Base-by-base conservation (phyloP, 2,888 invertebrate genomes). In the Temnothorax ravouxi region DNA sequence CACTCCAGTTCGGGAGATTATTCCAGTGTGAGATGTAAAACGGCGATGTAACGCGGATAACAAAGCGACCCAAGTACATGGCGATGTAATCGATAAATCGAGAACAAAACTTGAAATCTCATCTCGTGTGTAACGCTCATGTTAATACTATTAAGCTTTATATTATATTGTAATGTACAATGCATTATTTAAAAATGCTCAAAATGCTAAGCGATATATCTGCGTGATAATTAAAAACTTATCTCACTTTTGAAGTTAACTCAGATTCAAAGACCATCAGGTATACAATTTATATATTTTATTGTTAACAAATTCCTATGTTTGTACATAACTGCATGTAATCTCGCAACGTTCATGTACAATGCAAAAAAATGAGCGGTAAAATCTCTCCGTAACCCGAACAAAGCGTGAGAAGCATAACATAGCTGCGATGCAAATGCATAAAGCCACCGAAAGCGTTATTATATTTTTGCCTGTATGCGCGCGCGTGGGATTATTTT, bases 391-490 rank as follows among this genome's bases (percentile, higher is more conserved):
- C 18, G 52, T 64, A 38, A 50, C 38, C 21, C 38, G 79, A 72
- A 72, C 79, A 72, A 59, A 72, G 72, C 72, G 74, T 80, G 79
- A 80, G 72, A 80, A 80, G 72, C 72, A 50, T 66, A 72, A 52
- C 66, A 59, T 56, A 44, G 47, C 18, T 50, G 71, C 77, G 21
- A 71, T 59, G 47, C 59, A 56, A 79, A 80, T 59, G 79, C 47
- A 72, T 80, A 59, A 61, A 80, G 72, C 72, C 59, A 72, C 79
- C 79, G 47, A 80, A 72, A 80, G 79, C 79, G 79, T 80, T 61
- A 80, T 72, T 80, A 80, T 72, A 41, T 25, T 29, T 80, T 59
- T 34, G 44, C 72, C 21, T 50, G 47, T 72, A 18, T 41, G 52
- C 18, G 29, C 50, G 38, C 52, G 59, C 47, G 59, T 79, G 59